Base-by-base conservation (phyloP, 1,140 invertebrate genomes). In the Pachyrhynchus sulphureomaculatus region DNA sequence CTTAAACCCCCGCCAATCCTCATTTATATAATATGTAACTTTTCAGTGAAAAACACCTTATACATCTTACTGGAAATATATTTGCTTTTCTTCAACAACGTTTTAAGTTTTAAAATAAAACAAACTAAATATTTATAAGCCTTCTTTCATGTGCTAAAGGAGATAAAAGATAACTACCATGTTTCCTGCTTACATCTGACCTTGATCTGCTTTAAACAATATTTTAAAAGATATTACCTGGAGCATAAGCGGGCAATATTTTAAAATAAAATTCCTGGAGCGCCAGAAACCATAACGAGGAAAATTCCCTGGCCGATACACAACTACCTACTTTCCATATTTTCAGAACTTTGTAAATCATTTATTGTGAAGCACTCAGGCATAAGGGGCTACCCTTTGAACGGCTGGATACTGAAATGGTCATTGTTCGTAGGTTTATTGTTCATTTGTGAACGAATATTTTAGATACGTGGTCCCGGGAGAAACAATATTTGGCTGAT, bases 321-420 rank as follows among this genome's bases (percentile, higher is more conserved):
- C 60, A 57, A 64, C 65, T 67, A 68, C 62, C 65, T 65, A 71
- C 70, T 71, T 68, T 72, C 64, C 70, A 68, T 70, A 68, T 72
- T 70, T 70, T 66, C 64, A 68, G 57, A 65, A 67, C 54, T 65
- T 51, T 59, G 53, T 44, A 65, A 66, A 67, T 69, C 61, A 65
- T 68, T 66, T 68, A 68, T 68, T 59, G 45, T 64, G 57, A 63
- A 70, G 60, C 61, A 64, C 37, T 58, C 49, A 58, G 58, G 60
- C 64, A 65, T 59, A 61, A 63, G 65, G 62, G n/a, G 56, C 13
- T 26, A 32, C 29, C 37, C 42, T 42, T 57, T 29, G 55, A 55
- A 32, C 41, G 49, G 21, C 54, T 49, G 57, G 51, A 59, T 65
- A 58, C 48, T 55, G 42, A 53, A 47, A 54, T 53, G 52, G 52